Percentiles rank a stretch among this genome's conserved stretches.
Evolutionary conservation across 1,140 invertebrate genomes (phyloP).

Genomic region (Scaptomyza pallida): DNA sequence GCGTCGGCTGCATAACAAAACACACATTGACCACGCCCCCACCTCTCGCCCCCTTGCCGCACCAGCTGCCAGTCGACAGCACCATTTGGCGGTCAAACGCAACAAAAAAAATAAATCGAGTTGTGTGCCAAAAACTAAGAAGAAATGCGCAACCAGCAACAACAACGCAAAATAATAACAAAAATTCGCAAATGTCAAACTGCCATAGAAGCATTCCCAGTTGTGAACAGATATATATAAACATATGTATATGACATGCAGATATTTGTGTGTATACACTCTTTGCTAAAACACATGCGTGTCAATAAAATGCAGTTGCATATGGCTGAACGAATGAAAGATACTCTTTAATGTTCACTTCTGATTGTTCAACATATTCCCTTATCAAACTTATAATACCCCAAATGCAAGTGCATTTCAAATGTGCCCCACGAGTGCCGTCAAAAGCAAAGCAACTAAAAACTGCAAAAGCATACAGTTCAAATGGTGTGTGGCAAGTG

Average conservation of each 20-base stretch:
- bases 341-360: not conserved
- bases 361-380: too few species aligned
- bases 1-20: constrained; percentile 28
- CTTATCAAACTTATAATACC: too few species aligned
- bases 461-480: constrained; percentile 30
- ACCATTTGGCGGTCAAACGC: constrained; percentile 58
- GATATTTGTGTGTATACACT: constrained; percentile 10
- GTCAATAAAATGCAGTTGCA: constrained; percentile 65
- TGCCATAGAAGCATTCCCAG: constrained; percentile 40
- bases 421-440: constrained; percentile 51
- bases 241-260: constrained; percentile 15
- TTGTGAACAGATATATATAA: constrained; percentile 34
- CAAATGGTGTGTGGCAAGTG: not conserved
- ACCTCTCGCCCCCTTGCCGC: not conserved
- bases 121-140: constrained; percentile 44
- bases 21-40: constrained; percentile 11
- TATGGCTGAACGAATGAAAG: constrained; percentile 2
- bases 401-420: not conserved
- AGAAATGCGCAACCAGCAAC: constrained; percentile 55
- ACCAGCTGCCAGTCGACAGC: not conserved
- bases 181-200: constrained; percentile 42
- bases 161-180: constrained; percentile 4
- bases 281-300: constrained; percentile 34
- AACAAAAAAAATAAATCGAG: constrained; percentile 29
- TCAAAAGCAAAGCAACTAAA: constrained; percentile 69